Percentiles rank a stretch among this genome's conserved stretches.
Evolutionary conservation across 2,888 invertebrate genomes (phyloP).

Genomic region (Oxycera nigricornis): DNA sequence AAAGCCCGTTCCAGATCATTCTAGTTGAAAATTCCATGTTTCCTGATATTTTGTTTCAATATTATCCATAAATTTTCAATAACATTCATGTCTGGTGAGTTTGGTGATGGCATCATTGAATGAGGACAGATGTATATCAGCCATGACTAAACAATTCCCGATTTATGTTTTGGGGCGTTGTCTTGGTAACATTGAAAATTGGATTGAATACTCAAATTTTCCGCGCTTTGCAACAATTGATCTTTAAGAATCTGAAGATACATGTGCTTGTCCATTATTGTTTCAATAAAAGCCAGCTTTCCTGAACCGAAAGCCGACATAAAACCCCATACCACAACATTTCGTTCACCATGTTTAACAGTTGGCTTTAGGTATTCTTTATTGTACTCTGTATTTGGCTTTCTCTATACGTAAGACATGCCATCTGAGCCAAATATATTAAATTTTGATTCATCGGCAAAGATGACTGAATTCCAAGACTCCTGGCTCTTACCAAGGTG

Average conservation of each 20-base stretch:
- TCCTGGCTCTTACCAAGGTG: slow-evolving; percentile 5
- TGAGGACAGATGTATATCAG: background rate
- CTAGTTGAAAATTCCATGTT: too few species aligned
- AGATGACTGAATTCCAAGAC: too few species aligned
- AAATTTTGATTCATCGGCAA: slow-evolving; percentile 3
- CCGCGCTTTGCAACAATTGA: slow-evolving; percentile 17
- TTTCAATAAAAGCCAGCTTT: too few species aligned
- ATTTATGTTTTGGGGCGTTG: slow-evolving; percentile 14
- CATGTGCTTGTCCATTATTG: slow-evolving; percentile 11
- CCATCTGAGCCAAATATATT: slow-evolving; percentile 7
- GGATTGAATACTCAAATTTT: too few species aligned
- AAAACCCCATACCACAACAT: background rate
- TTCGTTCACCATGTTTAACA: slow-evolving; percentile 15
- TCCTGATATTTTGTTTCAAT: too few species aligned
- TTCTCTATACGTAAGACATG: background rate
- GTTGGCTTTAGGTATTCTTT: slow-evolving; percentile 21
- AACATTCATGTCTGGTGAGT: background rate
- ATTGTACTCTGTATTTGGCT: too few species aligned
- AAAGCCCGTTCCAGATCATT: too few species aligned
- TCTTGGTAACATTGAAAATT: background rate
- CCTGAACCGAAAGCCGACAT: background rate
- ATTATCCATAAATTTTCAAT: background rate
- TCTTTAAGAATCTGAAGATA: background rate
- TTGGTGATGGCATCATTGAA: background rate
- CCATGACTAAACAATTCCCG: background rate